Evolutionary conservation across 2,113 vertebrate species (phyloP).

Genomic region (Erythrocercus mccallii): DNA sequence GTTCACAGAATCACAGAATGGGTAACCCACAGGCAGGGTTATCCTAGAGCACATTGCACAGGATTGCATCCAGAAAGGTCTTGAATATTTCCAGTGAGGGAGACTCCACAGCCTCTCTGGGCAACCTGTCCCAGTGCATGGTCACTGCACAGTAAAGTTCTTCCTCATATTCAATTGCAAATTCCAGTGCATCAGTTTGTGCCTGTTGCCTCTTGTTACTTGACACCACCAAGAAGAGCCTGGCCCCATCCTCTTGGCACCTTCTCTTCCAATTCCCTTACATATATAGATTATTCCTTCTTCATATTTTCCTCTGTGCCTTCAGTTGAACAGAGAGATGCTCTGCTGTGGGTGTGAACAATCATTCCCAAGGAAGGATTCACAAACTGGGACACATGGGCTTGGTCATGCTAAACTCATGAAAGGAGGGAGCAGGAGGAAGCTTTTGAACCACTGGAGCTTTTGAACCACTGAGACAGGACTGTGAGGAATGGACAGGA

Average conservation of each 20-base stretch:
- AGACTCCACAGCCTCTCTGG: neutral
- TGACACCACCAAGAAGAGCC: neutral
- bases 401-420: neutral
- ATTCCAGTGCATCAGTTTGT: neutral
- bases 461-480: neutral
- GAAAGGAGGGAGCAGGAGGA: neutral
- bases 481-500: neutral
- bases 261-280: neutral
- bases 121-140: neutral
- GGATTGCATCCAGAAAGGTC: neutral
- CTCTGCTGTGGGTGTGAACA: neutral
- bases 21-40: neutral
- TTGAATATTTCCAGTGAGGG: neutral
- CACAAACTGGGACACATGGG: accelerated
- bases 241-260: neutral
- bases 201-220: neutral
- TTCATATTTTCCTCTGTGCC: neutral
- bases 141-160: neutral
- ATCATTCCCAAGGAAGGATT: neutral
- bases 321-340: neutral
- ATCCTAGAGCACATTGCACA: neutral
- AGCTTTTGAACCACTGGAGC: neutral
- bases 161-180: neutral
- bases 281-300: neutral
- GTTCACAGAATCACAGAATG: neutral